Base-by-base conservation (phyloP, 2,888 invertebrate species). In the Scaptomyza caliginosa region DNA sequence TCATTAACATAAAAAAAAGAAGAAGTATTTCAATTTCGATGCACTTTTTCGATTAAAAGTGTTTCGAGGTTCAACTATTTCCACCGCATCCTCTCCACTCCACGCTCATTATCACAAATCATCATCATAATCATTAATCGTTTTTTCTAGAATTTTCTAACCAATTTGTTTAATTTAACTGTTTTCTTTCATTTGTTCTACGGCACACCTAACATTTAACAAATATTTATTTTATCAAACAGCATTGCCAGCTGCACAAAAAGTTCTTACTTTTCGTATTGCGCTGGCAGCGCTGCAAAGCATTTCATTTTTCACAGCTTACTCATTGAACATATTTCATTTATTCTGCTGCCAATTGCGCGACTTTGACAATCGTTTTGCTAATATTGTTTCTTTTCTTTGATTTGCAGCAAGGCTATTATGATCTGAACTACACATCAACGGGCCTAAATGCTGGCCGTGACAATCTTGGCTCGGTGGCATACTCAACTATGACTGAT, bases 381-480 rank as follows among this genome's bases (percentile, higher is more conserved):
- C 40, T 58, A 62, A 66, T 36, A 5, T 7, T 46, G 13, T 11
- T 10, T 32, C 26, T n/a, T 36, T 40, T n/a, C n/a, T 57, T 40
- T 13, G 16, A 32, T 38, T 86, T 89, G 19, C 83, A 90, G 90
- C 90, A 90, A 77, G 90, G 90, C 45, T 95, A 94, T 92, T 95
- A 95, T 91, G 95, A 95, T 92, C 93, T 95, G 92, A 94, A 94
- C 91, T 95, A 95, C 92, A 94, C 95, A 71, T 94, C 95, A 68
- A 94, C 95, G 69, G 94, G 94, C 85, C 92, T 95, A 85, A 94
- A 94, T 46, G 94, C 94, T 60, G 94, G 94, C 58, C 90, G 92
- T 46, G 95, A 94, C 87, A 93, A 94, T 72, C 91, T 94, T 72
- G 93, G 94, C 52, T 94, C 93, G 76, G 94, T 94, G 75, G 94